Evolutionary conservation across 1,140 invertebrate species (phyloP).

Genomic region (Pissodes strobi): DNA sequence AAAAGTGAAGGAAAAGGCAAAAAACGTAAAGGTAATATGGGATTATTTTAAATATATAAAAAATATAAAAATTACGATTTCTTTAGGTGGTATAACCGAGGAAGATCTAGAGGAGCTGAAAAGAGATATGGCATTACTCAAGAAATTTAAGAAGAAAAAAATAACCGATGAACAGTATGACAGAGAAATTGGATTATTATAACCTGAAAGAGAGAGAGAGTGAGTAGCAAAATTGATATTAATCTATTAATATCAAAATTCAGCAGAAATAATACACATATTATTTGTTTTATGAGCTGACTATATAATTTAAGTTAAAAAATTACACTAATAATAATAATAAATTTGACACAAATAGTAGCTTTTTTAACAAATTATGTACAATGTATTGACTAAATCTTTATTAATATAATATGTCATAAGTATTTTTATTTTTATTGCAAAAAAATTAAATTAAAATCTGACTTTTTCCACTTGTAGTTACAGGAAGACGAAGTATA

Average conservation of each 20-base stretch:
- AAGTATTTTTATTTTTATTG: conserved; percentile 28
- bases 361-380: conserved; percentile 42
- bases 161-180: conserved; percentile 67
- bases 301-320: conserved; percentile 45
- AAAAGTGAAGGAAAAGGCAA: conserved; percentile 51
- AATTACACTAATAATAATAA: conserved; percentile 37
- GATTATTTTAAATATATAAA: neutral
- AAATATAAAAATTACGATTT: neutral
- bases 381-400: conserved; percentile 39
- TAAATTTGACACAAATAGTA: conserved; percentile 39
- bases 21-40: conserved; percentile 54
- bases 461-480: too few relatives aligned
- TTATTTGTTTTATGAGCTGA: conserved; percentile 31
- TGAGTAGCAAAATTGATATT: too few relatives aligned
- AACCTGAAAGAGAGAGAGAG: too few relatives aligned
- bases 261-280: too few relatives aligned
- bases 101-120: conserved; percentile 84
- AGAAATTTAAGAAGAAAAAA: conserved; percentile 88
- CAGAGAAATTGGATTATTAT: conserved; percentile 59
- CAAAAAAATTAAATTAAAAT: conserved; percentile 9
- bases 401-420: conserved; percentile 29
- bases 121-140: conserved; percentile 81
- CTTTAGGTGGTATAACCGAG: conserved; percentile 60
- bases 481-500: too few relatives aligned
- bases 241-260: too few relatives aligned